These are phyloP conservation scores for Eutolmus rufibarbis DNA, from an alignment of 2,888 invertebrate genomes.

Conservation along the genomic window DNA sequence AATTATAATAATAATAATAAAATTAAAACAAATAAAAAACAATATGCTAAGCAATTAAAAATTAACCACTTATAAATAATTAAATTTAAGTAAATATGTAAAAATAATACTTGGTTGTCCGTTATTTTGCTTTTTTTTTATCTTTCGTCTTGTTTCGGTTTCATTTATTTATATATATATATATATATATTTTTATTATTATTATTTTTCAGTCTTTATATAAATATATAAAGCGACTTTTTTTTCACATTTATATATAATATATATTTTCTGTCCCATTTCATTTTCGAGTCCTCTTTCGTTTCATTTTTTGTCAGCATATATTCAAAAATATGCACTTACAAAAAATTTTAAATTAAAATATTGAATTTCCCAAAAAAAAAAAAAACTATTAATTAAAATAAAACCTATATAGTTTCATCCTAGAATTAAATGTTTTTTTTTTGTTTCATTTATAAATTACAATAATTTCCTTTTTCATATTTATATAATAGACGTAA, in stretches of 20 bases:
- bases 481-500: slow-evolving; percentile 25
- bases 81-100: not conserved
- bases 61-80: not conserved
- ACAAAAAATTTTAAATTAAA: not conserved
- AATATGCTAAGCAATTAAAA: not conserved
- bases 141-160: not conserved
- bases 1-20: not conserved
- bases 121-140: not conserved
- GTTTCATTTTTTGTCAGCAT: not conserved
- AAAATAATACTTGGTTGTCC: not conserved
- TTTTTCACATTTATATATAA: not conserved
- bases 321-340: not conserved
- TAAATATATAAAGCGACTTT: not conserved
- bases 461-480: slow-evolving; percentile 16
- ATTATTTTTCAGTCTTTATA: not conserved
- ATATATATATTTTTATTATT: not conserved
- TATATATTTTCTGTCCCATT: not conserved
- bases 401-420: not conserved
- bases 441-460: not conserved
- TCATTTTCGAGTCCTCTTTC: not conserved
- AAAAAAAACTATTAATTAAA: too few relatives aligned
- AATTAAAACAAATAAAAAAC: not conserved
- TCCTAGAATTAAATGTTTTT: not conserved
- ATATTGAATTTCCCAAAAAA: not conserved
- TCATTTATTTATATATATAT: not conserved